Conservation (phyloP, 2,113 vertebrate genomes). For the Spheniscus mendiculus region DNA sequence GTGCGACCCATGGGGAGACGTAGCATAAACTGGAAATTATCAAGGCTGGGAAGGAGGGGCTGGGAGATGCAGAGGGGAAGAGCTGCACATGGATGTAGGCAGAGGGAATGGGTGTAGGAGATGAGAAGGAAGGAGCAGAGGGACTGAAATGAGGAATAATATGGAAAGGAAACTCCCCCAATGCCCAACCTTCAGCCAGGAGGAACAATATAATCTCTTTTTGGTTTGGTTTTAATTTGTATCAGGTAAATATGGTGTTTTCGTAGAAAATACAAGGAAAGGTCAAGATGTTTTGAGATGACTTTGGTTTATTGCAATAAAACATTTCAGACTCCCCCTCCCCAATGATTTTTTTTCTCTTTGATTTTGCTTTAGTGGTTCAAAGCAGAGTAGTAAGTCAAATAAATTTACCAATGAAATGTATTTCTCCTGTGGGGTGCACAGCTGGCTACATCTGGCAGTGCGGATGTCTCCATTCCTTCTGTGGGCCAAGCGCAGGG, state of each 20-base stretch:
- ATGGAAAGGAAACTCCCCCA: not conserved
- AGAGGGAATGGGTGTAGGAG: not conserved
- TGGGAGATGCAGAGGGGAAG: not conserved
- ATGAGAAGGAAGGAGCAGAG: not conserved
- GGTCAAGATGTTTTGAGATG: not conserved
- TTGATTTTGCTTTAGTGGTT: not conserved
- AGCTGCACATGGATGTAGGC: not conserved
- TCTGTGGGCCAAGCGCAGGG: not conserved
- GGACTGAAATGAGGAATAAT: not conserved
- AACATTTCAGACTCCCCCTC: not conserved
- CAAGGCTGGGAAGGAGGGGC: not conserved
- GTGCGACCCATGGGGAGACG: not conserved
- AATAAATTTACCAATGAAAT: not conserved
- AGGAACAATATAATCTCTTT: not conserved
- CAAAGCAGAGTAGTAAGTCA: not conserved
- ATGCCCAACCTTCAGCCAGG: not conserved
- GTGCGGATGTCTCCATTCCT: not conserved
- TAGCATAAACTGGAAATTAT: not conserved
- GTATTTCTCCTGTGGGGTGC: not conserved
- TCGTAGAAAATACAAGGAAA: not conserved
- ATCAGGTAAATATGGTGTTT: not conserved
- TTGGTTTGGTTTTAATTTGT: not conserved
- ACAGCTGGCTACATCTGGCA: conserved; percentile 11
- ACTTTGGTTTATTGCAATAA: not conserved
- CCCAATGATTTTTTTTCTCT: not conserved